Evolutionary conservation across 2,113 vertebrate species (phyloP), one percentile per base, ranked within the genome.

Genomic region (Pleuronectes platessa): DNA sequence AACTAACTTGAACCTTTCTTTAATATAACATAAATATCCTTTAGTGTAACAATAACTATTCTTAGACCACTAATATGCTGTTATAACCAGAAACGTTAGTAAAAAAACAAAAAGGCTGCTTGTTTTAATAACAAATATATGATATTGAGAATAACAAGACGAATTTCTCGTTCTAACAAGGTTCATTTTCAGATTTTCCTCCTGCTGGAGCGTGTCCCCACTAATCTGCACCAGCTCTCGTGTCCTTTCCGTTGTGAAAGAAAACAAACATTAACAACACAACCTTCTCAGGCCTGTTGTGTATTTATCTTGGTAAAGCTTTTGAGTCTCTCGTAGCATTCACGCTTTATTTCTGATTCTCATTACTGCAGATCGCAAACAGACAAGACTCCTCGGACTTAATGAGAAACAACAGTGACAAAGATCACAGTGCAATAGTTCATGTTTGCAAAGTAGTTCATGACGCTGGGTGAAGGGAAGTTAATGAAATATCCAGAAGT

Each of bases 311-410:
- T 37, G 64, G 67, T 74, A n/a, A n/a, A n/a, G 70, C 68, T 45
- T 61, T 54, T n/a, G n/a, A 55, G 47, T 61, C 63, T 24, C 15
- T 17, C 3, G 68, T 68, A 81, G 78, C 78, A 37, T 58, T 49
- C 24, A 11, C 18, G 47, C 27, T 78, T 79, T 35, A 59, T 82
- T 84, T 67, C 37, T 9, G 23, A 67, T 61, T 56, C 40, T 73
- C 54, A n/a, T 60, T 26, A 64, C 26, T 20, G 62, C 15, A 69
- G 37, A 53, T 21, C 20, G 11, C 45, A 51, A 55, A 70, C 31
- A 60, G 55, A 40, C 20, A 35, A 45, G 51, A 60, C 23, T 12
- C 17, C n/a, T 0, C 21, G 0, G 0, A 23, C n/a, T n/a, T 49
- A 20, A 53, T 27, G 51, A 63, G 20, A 31, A 5, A 8, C 3